A percentile compares a stretch with the other conserved stretches of the same genome.
Conservation (phyloP, 2,797 vertebrate genomes). For the Myotis daubentonii region DNA sequence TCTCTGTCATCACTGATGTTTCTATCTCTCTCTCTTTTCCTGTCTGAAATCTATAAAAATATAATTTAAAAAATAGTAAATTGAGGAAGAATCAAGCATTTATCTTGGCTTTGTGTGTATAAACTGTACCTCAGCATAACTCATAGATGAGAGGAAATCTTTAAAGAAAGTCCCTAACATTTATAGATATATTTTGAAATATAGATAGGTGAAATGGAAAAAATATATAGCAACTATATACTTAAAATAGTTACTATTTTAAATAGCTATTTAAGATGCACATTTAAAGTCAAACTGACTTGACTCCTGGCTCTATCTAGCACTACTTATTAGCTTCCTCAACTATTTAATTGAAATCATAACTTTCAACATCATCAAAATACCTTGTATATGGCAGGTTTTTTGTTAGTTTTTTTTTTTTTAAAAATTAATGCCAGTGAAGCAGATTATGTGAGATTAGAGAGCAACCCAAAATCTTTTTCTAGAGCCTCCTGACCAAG, state of each 20-base stretch:
- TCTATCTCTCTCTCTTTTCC: too few relatives aligned
- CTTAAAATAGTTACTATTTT: conserved; percentile 10
- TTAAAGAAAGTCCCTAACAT: neutral
- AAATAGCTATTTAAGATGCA: neutral
- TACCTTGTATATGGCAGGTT: neutral
- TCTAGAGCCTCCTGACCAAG: neutral
- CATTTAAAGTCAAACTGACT: neutral
- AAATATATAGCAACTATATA: neutral
- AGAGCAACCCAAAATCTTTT: neutral
- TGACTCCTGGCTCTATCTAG: neutral
- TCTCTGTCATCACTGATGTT: too few relatives aligned
- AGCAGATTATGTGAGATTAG: neutral
- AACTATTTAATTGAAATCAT: neutral
- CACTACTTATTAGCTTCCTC: neutral
- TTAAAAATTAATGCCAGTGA: neutral
- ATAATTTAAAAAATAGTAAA: neutral
- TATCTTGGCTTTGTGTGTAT: neutral
- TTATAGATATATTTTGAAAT: neutral
- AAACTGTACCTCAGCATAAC: neutral
- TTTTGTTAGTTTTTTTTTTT: neutral
- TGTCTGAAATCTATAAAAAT: too few relatives aligned
- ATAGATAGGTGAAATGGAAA: neutral
- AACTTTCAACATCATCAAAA: neutral
- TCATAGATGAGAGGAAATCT: neutral
- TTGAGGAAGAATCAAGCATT: neutral